These are phyloP conservation scores for Lepus townsendii DNA, from an alignment of 2,797 vertebrate species.

Conservation along the genomic window DNA sequence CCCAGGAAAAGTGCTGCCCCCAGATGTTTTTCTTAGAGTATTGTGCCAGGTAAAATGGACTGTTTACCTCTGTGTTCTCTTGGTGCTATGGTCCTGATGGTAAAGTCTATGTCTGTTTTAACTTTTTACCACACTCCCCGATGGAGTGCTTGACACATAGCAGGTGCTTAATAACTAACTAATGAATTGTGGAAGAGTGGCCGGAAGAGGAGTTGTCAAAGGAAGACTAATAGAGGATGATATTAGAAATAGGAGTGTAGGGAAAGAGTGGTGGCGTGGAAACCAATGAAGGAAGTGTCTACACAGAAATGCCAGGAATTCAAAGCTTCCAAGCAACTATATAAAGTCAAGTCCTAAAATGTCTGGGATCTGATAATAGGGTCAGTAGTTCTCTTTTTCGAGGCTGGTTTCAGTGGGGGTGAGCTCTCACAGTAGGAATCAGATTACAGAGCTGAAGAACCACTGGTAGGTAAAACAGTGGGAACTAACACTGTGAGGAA, in stretches of 20 bases:
- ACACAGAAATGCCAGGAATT: not conserved
- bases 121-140: not conserved
- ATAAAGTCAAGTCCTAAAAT: not conserved
- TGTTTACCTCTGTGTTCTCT: not conserved
- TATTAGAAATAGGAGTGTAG: not conserved
- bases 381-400: not conserved
- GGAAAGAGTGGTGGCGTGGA: not conserved
- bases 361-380: not conserved
- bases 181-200: not conserved
- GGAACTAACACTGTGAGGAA: not conserved
- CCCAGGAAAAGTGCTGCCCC: not conserved
- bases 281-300: not conserved
- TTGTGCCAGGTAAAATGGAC: not conserved
- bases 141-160: not conserved
- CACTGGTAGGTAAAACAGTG: not conserved
- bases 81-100: not conserved
- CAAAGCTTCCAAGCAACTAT: not conserved
- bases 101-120: not conserved
- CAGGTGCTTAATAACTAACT: not conserved
- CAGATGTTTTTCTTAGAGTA: not conserved
- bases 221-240: not conserved
- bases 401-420: not conserved
- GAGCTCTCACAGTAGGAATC: not conserved
- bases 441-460: not conserved
- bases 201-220: not conserved